Evolutionary conservation across 30 jellyfish, hydroid and myxozoan species (phyloP), one percentile per base, ranked within the genome.

Genomic region (Chrysaora quinquecirrha): DNA sequence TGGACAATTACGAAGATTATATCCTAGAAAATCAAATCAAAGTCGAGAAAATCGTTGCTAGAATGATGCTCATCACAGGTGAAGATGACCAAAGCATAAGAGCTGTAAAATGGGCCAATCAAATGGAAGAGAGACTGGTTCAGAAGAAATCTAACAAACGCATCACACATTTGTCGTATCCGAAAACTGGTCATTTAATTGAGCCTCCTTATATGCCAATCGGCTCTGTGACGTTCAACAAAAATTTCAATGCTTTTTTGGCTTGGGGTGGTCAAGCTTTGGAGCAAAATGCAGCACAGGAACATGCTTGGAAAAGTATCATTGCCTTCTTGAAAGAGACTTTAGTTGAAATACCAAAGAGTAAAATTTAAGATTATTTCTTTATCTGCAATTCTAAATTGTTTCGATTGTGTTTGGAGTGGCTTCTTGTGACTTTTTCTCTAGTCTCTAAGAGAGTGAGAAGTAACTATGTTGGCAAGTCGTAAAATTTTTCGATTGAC

Each of bases 151-250:
- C n/a, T n/a, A n/a, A n/a, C n/a, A n/a, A n/a, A n/a, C n/a, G n/a
- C n/a, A 24, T 74, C 33, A 50, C 19, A 60, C 38, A 34, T 64
- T 25, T 82, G 16, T 27, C 58, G 21, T 89, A 80, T 69, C 94
- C 97, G 0, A 77, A 76, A 21, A 48, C 97, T 1, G 97, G 97
- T 1, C 97, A 89, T 74, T 69, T 89, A 22, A 81, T 89, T 32
- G 97, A 89, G 54, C 86, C 85, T 12, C 97, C 97, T 2, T 74
- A 71, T 33, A 89, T 89, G 93, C 97, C 97, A 18, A 23, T 84
- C 63, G 72, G 95, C 25, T 54, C 75, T 3, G 70, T 30, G 6
- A 71, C 95, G 12, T 84, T 30, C 29, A 82, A 84, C 23, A 71
- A 48, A 16, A 32, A 12, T 2, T 72, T 6, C 67, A 34, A 32